phyloP scores from a whole-genome alignment of 2,113 vertebrate species.

The Macheiramphus alcinus region DNA sequence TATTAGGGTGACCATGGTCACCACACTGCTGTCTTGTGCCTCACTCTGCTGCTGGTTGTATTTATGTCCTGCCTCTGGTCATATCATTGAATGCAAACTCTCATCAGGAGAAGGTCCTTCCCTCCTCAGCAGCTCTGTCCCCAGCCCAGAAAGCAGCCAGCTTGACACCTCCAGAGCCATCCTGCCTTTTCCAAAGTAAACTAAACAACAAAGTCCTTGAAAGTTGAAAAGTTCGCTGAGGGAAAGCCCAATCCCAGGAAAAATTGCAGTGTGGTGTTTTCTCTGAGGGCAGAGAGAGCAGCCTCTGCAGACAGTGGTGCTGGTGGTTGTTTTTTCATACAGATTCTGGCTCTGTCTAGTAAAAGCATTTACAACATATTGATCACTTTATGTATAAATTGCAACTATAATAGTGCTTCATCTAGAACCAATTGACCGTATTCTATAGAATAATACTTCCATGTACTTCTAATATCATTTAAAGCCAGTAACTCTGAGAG shows the following conservation, averaged over 20 bases:
- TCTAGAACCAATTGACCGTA: background rate
- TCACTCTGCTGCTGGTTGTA: background rate
- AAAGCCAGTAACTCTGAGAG: background rate
- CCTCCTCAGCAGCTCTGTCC: background rate
- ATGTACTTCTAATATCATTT: background rate
- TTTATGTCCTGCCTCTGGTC: background rate
- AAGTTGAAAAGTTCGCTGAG: background rate
- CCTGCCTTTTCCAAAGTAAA: background rate
- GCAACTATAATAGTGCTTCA: background rate
- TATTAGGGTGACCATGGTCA: background rate
- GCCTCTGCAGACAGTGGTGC: background rate
- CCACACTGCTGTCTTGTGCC: background rate
- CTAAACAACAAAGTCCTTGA: background rate
- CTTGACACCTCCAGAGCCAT: background rate
- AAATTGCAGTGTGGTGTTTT: background rate
- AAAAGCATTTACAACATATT: background rate
- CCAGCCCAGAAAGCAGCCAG: background rate
- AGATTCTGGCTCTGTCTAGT: background rate
- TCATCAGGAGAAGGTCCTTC: background rate
- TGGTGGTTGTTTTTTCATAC: background rate
- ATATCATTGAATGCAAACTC: background rate
- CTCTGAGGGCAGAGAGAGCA: background rate
- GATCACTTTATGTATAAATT: background rate
- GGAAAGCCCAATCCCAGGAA: background rate
- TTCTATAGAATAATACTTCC: background rate